phyloP scores from a whole-genome alignment of 2,113 vertebrate species.

The Hirundichthys speculiger region DNA sequence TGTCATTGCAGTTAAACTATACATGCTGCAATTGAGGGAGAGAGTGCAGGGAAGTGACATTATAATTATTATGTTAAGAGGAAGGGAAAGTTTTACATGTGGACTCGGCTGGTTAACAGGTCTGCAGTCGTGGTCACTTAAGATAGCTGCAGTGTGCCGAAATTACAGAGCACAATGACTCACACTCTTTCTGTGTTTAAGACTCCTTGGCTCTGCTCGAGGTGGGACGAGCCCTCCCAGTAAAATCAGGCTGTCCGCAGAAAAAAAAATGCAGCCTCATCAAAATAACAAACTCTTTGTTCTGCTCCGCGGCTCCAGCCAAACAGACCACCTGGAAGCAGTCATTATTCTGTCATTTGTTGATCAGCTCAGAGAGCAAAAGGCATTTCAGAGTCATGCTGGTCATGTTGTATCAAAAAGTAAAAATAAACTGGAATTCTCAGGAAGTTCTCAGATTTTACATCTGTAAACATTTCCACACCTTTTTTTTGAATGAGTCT shows the following conservation, averaged over 20 bases:
- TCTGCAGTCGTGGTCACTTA: constrained; percentile 73
- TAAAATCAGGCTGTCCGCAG: constrained; percentile 51
- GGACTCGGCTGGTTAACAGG: constrained; percentile 74
- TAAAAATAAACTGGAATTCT: no score
- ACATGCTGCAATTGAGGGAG: constrained; percentile 64
- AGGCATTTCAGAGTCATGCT: neutral
- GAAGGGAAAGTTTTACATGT: constrained; percentile 78
- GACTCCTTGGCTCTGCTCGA: constrained; percentile 50
- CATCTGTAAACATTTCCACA: no score
- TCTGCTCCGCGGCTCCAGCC: constrained; percentile 37
- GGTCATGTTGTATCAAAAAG: no score
- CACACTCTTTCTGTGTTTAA: constrained; percentile 58
- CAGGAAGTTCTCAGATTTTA: no score
- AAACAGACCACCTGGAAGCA: constrained; percentile 53
- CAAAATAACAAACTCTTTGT: constrained; percentile 63
- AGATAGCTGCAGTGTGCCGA: constrained; percentile 69
- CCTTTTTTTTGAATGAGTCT: no score
- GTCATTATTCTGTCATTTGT: constrained; percentile 34
- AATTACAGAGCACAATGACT: constrained; percentile 80
- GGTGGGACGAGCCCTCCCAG: constrained; percentile 45
- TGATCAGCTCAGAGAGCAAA: constrained; percentile 16
- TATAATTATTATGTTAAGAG: constrained; percentile 73
- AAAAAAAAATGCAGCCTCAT: constrained; percentile 64
- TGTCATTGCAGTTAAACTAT: constrained; percentile 65
- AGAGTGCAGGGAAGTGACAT: constrained; percentile 70